Conservation (phyloP, 2,888 invertebrate genomes). For the Bombylius major region DNA sequence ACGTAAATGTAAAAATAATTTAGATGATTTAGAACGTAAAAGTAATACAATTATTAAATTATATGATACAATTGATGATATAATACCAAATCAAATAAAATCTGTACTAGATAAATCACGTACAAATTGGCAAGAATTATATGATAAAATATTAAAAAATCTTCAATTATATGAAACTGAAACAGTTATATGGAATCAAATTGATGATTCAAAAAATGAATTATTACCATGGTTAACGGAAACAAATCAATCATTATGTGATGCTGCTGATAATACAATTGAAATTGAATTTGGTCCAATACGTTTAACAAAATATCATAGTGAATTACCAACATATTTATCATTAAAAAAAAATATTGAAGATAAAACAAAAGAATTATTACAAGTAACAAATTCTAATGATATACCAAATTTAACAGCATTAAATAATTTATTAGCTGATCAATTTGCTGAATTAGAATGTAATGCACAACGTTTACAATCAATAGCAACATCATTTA, state of each 20-base stretch:
- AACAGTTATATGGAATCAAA: constrained; percentile 84
- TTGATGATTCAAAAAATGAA: constrained; percentile 74
- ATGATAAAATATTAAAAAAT: constrained; percentile 57
- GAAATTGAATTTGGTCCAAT: constrained; percentile 72
- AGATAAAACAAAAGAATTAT: constrained; percentile 66
- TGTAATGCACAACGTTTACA: constrained; percentile 62
- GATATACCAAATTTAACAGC: constrained; percentile 54
- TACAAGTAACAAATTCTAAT: constrained; percentile 58
- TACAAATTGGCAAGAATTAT: constrained; percentile 55
- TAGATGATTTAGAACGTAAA: constrained; percentile 69
- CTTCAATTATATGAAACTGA: constrained; percentile 78
- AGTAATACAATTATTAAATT: constrained; percentile 39
- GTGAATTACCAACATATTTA: constrained; percentile 67
- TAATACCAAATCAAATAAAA: constrained; percentile 39
- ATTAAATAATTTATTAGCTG: constrained; percentile 52
- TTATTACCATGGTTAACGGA: constrained; percentile 72
- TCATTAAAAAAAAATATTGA: constrained; percentile 64
- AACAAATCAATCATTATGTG: constrained; percentile 63
- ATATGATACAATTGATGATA: constrained; percentile 38
- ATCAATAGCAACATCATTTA: constrained; percentile 56
- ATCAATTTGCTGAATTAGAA: constrained; percentile 64
- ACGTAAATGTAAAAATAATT: constrained; percentile 57
- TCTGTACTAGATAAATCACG: constrained; percentile 45
- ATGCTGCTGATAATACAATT: constrained; percentile 60
- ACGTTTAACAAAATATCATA: constrained; percentile 69